Conservation (phyloP, 2,888 invertebrate genomes). For the Spicauda simplicius region DNA sequence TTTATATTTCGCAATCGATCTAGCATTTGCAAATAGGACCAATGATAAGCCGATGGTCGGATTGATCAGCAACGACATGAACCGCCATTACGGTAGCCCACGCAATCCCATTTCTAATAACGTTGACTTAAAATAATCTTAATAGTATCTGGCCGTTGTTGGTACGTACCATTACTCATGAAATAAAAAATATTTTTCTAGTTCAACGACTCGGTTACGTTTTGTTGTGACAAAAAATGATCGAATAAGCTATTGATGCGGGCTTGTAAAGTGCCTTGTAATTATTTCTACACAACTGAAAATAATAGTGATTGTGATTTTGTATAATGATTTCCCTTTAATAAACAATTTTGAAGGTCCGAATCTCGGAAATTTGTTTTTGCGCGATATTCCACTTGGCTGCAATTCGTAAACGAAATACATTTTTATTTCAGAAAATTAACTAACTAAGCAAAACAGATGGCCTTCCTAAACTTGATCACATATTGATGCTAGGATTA, state of each 20-base stretch:
- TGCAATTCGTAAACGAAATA: too few species aligned
- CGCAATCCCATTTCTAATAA: slow-evolving; percentile 33
- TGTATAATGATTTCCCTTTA: background rate
- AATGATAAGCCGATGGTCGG: slow-evolving; percentile 55
- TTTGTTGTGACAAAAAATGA: slow-evolving; percentile 2
- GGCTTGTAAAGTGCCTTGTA: background rate
- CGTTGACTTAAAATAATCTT: slow-evolving; percentile 36
- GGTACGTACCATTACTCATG: slow-evolving; percentile 28
- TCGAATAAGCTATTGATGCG: background rate
- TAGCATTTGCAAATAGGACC: slow-evolving; percentile 73
- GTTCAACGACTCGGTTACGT: slow-evolving; percentile 5
- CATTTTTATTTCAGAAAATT: too few species aligned
- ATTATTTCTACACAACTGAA: background rate
- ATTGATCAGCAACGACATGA: slow-evolving; percentile 41
- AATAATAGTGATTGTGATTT: background rate
- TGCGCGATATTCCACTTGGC: too few species aligned
- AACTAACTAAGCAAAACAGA: too few species aligned
- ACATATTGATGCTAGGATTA: too few species aligned
- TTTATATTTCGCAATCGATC: slow-evolving; percentile 54
- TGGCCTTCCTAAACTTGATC: too few species aligned
- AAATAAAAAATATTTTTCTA: slow-evolving; percentile 24
- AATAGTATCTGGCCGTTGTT: slow-evolving; percentile 32
- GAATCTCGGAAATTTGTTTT: too few species aligned
- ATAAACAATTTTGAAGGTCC: too few species aligned
- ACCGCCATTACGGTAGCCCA: slow-evolving; percentile 32